Conservation (phyloP, 2,113 vertebrate species). For the Illadopsis cleaveri region DNA sequence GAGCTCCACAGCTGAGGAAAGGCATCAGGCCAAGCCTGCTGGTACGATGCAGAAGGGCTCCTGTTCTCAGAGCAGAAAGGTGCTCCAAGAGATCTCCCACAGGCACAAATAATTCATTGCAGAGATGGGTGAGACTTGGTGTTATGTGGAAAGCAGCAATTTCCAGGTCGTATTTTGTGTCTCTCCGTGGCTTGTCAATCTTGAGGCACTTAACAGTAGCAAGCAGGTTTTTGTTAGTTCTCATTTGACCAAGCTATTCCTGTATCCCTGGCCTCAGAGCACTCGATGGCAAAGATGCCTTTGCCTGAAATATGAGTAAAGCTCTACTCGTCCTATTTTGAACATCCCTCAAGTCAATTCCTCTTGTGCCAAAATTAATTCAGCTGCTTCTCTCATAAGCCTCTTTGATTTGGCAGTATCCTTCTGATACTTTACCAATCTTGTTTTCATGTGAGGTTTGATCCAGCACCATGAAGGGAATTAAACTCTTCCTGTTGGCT, state of each 20-base stretch:
- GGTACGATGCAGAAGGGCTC: accelerated
- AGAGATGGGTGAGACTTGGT: background rate
- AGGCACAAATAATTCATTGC: background rate
- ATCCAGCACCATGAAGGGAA: background rate
- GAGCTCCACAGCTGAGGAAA: background rate
- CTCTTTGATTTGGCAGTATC: background rate
- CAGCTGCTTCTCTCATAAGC: background rate
- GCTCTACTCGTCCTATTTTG: background rate
- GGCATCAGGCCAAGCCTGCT: background rate
- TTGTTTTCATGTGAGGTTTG: background rate
- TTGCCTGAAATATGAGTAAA: background rate
- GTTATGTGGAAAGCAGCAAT: background rate
- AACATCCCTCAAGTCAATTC: background rate
- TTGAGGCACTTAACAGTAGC: background rate
- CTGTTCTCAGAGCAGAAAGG: background rate
- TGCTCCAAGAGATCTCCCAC: background rate
- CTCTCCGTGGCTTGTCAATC: background rate
- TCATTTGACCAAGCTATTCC: background rate
- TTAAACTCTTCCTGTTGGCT: background rate
- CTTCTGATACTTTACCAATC: background rate
- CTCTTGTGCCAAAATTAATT: background rate
- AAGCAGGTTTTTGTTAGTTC: background rate
- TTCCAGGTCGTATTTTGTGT: background rate
- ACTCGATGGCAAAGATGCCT: background rate
- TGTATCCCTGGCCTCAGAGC: background rate